These are phyloP conservation scores for Tringa solitaria DNA, from an alignment of 2,113 vertebrate species.

Conservation along the genomic window DNA sequence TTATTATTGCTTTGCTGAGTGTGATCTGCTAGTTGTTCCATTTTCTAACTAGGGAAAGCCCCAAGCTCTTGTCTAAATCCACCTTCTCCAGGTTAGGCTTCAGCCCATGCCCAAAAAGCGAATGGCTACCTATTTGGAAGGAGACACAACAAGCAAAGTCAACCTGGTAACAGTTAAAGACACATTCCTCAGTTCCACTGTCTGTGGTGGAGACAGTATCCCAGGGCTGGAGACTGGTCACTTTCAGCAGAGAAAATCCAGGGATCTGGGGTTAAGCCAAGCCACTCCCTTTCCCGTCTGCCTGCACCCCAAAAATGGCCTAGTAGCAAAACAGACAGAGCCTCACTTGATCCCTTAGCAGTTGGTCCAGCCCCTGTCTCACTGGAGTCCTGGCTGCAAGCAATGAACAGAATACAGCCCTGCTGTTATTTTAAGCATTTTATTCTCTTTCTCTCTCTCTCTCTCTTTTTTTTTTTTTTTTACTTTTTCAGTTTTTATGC, in stretches of 20 bases:
- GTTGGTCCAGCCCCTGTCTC: background rate
- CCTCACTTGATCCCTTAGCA: background rate
- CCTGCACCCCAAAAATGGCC: background rate
- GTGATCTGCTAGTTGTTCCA: background rate
- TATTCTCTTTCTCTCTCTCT: background rate
- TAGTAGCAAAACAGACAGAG: background rate
- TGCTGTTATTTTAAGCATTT: background rate
- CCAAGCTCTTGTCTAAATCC: background rate
- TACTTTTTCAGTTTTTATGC: background rate
- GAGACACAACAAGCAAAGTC: background rate
- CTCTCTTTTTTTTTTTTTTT: fast-evolving
- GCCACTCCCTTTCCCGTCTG: fast-evolving
- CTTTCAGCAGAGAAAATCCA: background rate
- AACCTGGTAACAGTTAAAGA: background rate
- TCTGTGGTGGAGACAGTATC: background rate
- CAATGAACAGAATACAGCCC: background rate
- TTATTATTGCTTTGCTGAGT: background rate
- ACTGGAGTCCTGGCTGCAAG: background rate
- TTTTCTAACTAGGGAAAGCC: background rate
- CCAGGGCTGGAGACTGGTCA: background rate
- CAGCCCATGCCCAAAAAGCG: background rate
- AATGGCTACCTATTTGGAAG: background rate
- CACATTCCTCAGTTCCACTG: background rate
- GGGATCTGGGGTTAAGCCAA: background rate
- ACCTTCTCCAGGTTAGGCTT: background rate